Percentiles rank a stretch among this genome's conserved stretches.
Conservation (phyloP, 2,888 invertebrate species). For the Drosophila flavopinicola region DNA sequence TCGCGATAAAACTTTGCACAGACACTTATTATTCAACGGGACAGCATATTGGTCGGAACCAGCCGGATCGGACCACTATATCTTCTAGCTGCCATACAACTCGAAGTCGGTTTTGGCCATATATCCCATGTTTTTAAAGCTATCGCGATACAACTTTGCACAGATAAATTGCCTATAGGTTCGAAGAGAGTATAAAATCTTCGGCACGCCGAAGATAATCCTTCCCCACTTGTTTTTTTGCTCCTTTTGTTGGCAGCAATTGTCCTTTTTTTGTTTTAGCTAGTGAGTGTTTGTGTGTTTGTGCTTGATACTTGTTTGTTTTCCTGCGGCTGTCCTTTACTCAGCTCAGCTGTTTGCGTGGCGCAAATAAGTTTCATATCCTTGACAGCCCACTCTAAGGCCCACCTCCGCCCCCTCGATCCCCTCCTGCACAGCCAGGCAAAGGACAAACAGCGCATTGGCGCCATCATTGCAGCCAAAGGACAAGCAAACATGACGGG, state of each 20-base stretch:
- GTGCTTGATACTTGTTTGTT: constrained; percentile 35
- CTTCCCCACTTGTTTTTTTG: too few species aligned
- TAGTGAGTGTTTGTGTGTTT: constrained; percentile 3
- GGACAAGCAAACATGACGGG: constrained; percentile 18
- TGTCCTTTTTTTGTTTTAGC: constrained; percentile 31
- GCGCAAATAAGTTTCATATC: constrained; percentile 58
- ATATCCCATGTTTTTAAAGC: too few species aligned
- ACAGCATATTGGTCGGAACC: too few species aligned
- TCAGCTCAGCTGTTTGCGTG: constrained; percentile 69
- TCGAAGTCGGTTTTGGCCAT: too few species aligned
- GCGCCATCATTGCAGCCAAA: constrained; percentile 42
- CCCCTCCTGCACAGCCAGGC: neutral
- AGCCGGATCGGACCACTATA: too few species aligned
- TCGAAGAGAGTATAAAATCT: too few species aligned
- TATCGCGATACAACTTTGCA: too few species aligned
- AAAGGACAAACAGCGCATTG: constrained; percentile 29
- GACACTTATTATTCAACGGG: too few species aligned
- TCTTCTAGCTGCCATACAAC: too few species aligned
- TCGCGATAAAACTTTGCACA: too few species aligned
- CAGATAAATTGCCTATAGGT: too few species aligned
- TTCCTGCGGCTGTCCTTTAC: constrained; percentile 49
- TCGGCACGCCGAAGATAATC: too few species aligned
- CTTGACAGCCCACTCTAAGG: constrained; percentile 19
- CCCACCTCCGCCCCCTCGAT: neutral
- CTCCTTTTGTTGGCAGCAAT: constrained; percentile 22